Conservation (phyloP, 1,140 invertebrate species). For the Doryteuthis pealeii region DNA sequence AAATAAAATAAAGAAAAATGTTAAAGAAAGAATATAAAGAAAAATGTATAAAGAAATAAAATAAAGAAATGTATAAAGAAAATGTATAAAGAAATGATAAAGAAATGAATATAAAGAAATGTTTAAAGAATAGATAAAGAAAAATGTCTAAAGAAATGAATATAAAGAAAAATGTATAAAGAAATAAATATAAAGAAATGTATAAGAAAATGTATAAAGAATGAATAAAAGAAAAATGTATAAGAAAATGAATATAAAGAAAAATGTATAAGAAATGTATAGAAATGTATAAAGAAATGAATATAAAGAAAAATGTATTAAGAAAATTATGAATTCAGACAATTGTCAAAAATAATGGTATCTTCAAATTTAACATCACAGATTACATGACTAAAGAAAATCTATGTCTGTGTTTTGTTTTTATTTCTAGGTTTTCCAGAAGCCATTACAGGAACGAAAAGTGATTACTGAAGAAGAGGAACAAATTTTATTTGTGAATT, state of each 20-base stretch:
- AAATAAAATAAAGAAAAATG: background rate
- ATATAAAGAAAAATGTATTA: too few species aligned
- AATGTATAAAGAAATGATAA: background rate
- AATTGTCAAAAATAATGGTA: too few species aligned
- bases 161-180: background rate
- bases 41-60: background rate
- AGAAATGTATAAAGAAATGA: too few species aligned
- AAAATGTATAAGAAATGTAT: too few species aligned
- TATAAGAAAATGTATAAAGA: background rate
- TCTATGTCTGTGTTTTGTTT: too few species aligned
- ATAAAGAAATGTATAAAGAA: background rate
- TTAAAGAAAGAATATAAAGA: background rate
- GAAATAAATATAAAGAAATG: background rate
- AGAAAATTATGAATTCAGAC: too few species aligned
- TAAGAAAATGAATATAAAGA: background rate
- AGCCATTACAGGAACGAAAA: too few species aligned
- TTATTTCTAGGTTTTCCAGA: too few species aligned
- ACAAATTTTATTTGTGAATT: too few species aligned
- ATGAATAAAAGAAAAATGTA: background rate
- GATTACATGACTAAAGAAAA: too few species aligned
- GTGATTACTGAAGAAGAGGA: too few species aligned
- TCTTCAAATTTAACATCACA: too few species aligned
- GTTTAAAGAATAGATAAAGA: background rate
- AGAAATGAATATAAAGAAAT: background rate
- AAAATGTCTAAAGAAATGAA: background rate